These are phyloP conservation scores for Serilophus lunatus DNA, from an alignment of 2,113 vertebrate genomes.

Conservation along the genomic window DNA sequence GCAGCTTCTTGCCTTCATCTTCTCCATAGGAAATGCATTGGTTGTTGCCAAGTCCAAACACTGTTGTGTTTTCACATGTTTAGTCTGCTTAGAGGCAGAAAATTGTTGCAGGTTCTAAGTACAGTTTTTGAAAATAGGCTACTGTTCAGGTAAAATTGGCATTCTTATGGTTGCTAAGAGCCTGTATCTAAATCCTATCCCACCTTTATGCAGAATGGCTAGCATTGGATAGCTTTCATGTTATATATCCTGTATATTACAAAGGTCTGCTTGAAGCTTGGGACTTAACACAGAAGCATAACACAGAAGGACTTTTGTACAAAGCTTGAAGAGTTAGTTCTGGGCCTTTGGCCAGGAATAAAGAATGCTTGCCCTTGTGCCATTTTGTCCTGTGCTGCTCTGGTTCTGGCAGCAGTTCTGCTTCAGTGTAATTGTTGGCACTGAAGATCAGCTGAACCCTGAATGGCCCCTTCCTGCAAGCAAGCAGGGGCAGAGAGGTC, in stretches of 20 bases:
- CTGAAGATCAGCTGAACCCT: slow-evolving; percentile 20
- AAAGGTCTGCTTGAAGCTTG: slow-evolving; percentile 48
- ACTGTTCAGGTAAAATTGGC: background rate
- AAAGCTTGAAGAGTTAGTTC: slow-evolving; percentile 51
- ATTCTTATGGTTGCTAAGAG: background rate
- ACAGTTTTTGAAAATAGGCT: slow-evolving; percentile 1
- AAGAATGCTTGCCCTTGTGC: slow-evolving; percentile 67
- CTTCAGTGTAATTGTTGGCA: slow-evolving; percentile 61
- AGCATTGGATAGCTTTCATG: background rate
- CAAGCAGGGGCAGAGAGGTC: slow-evolving; percentile 27
- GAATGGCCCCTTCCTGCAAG: slow-evolving; percentile 54
- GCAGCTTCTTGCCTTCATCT: background rate
- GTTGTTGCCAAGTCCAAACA: background rate
- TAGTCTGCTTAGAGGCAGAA: slow-evolving; percentile 26
- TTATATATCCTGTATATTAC: slow-evolving; percentile 2
- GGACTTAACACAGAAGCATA: slow-evolving; percentile 34
- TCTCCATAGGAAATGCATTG: background rate
- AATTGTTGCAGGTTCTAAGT: background rate
- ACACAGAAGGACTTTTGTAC: slow-evolving; percentile 52
- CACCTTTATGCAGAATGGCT: background rate
- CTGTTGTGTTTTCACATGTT: background rate
- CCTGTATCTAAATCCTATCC: background rate
- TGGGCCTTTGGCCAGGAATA: slow-evolving; percentile 60
- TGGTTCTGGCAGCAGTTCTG: slow-evolving; percentile 49
- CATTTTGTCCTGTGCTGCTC: slow-evolving; percentile 44